Evolutionary conservation across 2,888 invertebrate genomes (phyloP), one percentile per base, ranked within the genome.

Genomic region (Neocrepidodera transversa): DNA sequence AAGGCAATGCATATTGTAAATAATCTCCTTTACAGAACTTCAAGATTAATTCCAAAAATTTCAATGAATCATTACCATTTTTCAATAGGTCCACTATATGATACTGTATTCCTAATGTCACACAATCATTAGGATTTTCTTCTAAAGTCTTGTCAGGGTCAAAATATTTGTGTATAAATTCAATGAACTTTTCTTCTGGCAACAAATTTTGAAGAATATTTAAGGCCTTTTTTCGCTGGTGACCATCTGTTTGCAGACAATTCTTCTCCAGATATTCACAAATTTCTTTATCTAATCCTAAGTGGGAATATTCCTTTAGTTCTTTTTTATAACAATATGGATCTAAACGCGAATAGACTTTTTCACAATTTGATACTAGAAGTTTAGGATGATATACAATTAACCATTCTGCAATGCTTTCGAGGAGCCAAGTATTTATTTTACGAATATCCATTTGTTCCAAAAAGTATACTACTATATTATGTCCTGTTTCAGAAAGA

Each of bases 21-120:
- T 64, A 67, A 32, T 66, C 67, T 7, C 64, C 67, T 26, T 54
- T 50, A 30, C 66, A 69, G 48, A 62, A 63, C 7, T 52, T 49
- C 2, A 58, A 28, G 6, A 68, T 10, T n/a, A 61, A 51, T 8
- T 66, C 61, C 4, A 67, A 42, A 30, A 52, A 23, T 50, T 55
- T 40, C 6, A 18, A 8, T 36, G 55, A 23, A 10, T 61, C 54
- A 2, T 45, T 35, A 10, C 61, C 36, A 13, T 61, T 62, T 20
- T 49, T 64, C 17, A 69, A 59, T 13, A 28, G 18, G 17, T 57
- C 54, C 5, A 11, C 53, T 6, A 64, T 38, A 7, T 58, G 40
- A 26, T 58, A 51, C 47, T 67, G 68, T 1, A 59, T 18, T 7
- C 13, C 2, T 11, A 32, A 13, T n/a, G 13, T 13, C 32, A 32